phyloP scores from a whole-genome alignment of 2,797 vertebrate species.

The Argya squamiceps region DNA sequence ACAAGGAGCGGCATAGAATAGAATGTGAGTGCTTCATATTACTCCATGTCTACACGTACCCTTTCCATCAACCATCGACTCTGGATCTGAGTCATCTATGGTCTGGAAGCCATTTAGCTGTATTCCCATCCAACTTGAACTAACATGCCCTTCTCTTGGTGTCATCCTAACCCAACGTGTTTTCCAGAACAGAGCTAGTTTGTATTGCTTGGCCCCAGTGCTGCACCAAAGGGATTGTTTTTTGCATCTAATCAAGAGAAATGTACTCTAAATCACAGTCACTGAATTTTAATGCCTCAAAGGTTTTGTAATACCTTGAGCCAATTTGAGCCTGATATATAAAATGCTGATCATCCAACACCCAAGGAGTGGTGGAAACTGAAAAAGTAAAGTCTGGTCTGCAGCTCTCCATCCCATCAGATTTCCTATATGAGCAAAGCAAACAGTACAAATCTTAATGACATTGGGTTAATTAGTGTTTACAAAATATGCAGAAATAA shows the following conservation, averaged over 20 bases:
- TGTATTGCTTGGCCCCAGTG: background rate
- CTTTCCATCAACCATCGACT: accelerated
- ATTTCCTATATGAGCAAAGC: background rate
- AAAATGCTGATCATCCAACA: background rate
- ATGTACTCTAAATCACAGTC: background rate
- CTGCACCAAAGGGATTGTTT: background rate
- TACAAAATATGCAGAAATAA: background rate
- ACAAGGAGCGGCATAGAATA: background rate
- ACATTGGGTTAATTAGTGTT: background rate
- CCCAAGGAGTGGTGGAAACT: background rate
- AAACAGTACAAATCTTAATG: background rate
- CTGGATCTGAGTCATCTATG: background rate
- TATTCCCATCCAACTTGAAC: background rate
- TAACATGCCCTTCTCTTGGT: background rate
- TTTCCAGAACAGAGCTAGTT: background rate
- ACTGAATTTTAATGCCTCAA: background rate
- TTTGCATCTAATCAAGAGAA: background rate
- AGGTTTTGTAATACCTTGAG: conserved; percentile 11
- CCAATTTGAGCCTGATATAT: background rate
- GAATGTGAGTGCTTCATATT: background rate
- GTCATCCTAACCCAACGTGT: background rate
- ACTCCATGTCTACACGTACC: background rate
- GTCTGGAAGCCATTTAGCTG: background rate
- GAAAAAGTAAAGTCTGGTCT: background rate
- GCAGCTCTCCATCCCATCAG: background rate